phyloP scores from a whole-genome alignment of 2,888 invertebrate genomes.

The Brachynemurus nebulosus region DNA sequence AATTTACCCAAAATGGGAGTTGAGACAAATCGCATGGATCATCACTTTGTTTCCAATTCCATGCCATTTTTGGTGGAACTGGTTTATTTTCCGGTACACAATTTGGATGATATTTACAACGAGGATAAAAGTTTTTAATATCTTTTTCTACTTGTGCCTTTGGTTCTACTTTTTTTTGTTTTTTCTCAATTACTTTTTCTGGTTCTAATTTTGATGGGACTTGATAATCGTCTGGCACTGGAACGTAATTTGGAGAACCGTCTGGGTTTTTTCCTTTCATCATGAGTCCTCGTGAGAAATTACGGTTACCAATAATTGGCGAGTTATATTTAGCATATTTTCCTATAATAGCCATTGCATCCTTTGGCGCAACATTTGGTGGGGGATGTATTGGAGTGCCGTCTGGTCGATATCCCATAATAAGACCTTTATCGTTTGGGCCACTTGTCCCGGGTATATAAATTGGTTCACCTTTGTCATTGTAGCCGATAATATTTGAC shows the following conservation, averaged over 20 bases:
- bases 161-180: not conserved
- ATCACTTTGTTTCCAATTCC: not conserved
- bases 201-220: too few relatives aligned
- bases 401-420: slow-evolving; percentile 2
- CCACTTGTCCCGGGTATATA: not conserved
- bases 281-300: not conserved
- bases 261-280: not conserved
- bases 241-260: not conserved
- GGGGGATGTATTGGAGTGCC: slow-evolving; percentile 1
- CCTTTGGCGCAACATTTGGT: not conserved
- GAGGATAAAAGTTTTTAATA: not conserved
- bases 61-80: not conserved
- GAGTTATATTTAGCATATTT: not conserved
- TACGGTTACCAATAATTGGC: not conserved
- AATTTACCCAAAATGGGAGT: not conserved
- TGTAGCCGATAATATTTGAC: not conserved
- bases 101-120: not conserved
- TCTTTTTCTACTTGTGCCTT: not conserved
- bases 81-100: not conserved
- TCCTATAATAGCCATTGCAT: not conserved
- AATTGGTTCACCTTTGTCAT: not conserved
- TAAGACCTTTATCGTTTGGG: not conserved
- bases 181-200: too few relatives aligned
- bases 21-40: not conserved
- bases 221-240: too few relatives aligned